These are phyloP conservation scores for Phorcus lineatus DNA, from an alignment of 2,888 invertebrate species.

Conservation along the genomic window DNA sequence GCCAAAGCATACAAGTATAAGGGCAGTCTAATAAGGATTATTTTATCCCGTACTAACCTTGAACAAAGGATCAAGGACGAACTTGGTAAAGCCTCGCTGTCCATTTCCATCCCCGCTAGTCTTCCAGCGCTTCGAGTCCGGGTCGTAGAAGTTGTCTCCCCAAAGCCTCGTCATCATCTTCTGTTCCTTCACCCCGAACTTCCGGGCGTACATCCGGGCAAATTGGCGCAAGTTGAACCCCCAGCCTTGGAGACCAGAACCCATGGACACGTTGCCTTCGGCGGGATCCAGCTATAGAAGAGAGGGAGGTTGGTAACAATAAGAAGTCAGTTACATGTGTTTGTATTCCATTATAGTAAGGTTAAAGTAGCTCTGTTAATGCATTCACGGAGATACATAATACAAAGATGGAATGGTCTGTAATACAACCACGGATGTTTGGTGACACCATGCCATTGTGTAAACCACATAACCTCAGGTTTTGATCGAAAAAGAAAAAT, in stretches of 20 bases:
- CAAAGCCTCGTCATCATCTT: conserved; percentile 95
- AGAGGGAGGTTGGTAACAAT: background rate
- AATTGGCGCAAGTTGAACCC: conserved; percentile 99
- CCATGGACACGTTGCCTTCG: conserved; percentile 99
- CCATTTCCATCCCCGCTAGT: conserved; percentile 48
- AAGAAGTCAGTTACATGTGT: too few relatives aligned
- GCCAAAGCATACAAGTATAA: too few relatives aligned
- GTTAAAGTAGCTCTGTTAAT: too few relatives aligned
- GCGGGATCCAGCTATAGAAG: conserved; percentile 88
- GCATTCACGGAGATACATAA: too few relatives aligned
- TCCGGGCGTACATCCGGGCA: conserved; percentile 98
- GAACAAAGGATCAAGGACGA: conserved; percentile 98
- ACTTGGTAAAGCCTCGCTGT: conserved; percentile 96
- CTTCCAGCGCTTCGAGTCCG: conserved; percentile 97
- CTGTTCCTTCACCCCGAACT: conserved; percentile 91
- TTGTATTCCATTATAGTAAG: too few relatives aligned
- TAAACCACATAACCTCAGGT: too few relatives aligned
- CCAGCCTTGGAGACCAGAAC: conserved; percentile 99
- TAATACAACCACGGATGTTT: too few relatives aligned
- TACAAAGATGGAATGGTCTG: too few relatives aligned
- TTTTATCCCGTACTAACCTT: conserved; percentile 81
- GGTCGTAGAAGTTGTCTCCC: conserved; percentile 99
- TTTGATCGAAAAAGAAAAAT: too few relatives aligned
- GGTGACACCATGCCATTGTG: too few relatives aligned
- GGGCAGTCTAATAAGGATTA: background rate